phyloP scores from a whole-genome alignment of 1,140 invertebrate genomes.

The Diorhabda elongata region DNA sequence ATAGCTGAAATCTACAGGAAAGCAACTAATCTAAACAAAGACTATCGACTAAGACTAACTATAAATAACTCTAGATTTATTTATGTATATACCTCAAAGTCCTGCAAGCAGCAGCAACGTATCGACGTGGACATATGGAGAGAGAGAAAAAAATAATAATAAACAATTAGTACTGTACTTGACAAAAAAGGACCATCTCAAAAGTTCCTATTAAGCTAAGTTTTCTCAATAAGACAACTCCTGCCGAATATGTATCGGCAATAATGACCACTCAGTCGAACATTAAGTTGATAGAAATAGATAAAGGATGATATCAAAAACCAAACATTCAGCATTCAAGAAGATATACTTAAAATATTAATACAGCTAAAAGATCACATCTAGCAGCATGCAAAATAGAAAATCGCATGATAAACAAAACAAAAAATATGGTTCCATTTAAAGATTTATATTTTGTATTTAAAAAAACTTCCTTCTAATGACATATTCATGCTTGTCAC shows the following conservation, averaged over 20 bases:
- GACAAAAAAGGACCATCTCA: conserved; percentile 87
- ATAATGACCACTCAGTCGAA: conserved; percentile 44
- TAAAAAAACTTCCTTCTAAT: too few species aligned
- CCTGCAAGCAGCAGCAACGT: conserved; percentile 54
- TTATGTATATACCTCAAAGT: conserved; percentile 66
- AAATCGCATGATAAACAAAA: conserved; percentile 4
- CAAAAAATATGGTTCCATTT: conserved; percentile 28
- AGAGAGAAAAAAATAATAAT: conserved; percentile 45
- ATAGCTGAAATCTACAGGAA: conserved; percentile 52
- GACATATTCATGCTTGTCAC: too few species aligned
- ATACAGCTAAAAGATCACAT: conserved; percentile 34
- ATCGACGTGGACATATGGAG: conserved; percentile 52
- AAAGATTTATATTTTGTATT: too few species aligned
- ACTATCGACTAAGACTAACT: conserved; percentile 53
- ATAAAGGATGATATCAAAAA: conserved; percentile 27
- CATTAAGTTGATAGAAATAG: conserved; percentile 33
- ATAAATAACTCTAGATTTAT: conserved; percentile 41
- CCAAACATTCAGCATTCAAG: conserved; percentile 28
- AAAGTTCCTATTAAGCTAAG: conserved; percentile 74
- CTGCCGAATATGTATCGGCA: conserved; percentile 20
- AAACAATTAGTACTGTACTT: conserved; percentile 38
- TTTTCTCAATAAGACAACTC: neutral
- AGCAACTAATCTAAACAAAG: conserved; percentile 49
- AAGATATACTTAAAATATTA: conserved; percentile 22
- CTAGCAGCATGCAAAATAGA: conserved; percentile 36